phyloP scores from a whole-genome alignment of 2,888 invertebrate genomes.

The Drosophila pegasa region DNA sequence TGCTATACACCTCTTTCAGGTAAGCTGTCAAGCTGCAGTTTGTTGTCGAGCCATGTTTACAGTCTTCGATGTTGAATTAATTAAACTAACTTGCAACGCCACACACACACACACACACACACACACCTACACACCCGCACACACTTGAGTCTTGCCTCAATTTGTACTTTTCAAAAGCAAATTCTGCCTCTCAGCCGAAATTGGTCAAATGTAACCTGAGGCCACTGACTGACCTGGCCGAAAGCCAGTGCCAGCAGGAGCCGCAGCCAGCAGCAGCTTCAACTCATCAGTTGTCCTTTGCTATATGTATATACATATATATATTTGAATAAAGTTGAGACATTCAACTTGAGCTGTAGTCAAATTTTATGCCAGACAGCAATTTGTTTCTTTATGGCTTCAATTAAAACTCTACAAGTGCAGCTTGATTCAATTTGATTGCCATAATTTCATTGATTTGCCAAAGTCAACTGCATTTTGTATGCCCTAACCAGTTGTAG shows the following conservation, averaged over 20 bases:
- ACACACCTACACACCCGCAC: conserved; percentile 10
- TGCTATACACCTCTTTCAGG: conserved; percentile 80
- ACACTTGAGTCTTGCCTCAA: conserved; percentile 33
- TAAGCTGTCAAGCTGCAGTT: conserved; percentile 73
- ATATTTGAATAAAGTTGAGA: conserved; percentile 42
- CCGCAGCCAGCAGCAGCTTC: conserved; percentile 7
- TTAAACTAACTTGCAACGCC: conserved; percentile 74
- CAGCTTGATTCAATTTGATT: not conserved
- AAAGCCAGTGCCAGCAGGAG: not conserved
- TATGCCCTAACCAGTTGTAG: not conserved
- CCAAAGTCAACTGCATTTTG: not conserved
- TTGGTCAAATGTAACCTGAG: conserved; percentile 76
- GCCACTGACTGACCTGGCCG: conserved; percentile 48
- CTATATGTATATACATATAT: conserved; percentile 9
- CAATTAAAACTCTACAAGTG: conserved; percentile 20
- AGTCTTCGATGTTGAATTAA: conserved; percentile 75
- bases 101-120: conserved; percentile 15
- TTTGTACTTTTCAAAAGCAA: conserved; percentile 66
- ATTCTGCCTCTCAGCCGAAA: conserved; percentile 47
- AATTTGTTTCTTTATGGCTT: not conserved
- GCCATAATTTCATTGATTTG: not conserved
- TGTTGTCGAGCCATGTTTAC: conserved; percentile 66
- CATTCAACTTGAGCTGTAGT: conserved; percentile 24
- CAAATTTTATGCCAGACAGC: not conserved
- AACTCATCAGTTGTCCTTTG: conserved; percentile 58